Conservation (phyloP, 1,140 invertebrate genomes). For the Melanaphis sacchari region DNA sequence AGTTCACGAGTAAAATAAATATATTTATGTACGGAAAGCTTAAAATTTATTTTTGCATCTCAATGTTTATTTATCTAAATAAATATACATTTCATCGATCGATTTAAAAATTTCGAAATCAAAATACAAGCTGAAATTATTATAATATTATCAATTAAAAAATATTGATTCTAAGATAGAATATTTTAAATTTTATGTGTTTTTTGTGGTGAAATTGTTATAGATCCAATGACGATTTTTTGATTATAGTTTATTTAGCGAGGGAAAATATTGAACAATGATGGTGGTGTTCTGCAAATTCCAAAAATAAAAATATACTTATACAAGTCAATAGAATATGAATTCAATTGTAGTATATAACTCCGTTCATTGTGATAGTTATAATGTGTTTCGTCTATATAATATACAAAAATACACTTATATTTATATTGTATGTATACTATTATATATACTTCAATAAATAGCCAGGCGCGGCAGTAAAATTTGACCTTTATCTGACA, state of each 20-base stretch:
- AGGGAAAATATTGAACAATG: not conserved
- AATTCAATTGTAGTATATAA: not conserved
- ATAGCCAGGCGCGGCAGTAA: not conserved
- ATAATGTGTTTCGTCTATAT: not conserved
- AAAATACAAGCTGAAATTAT: no score
- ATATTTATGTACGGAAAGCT: not conserved
- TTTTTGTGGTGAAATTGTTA: not conserved
- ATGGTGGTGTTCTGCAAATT: not conserved
- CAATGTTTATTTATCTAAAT: not conserved
- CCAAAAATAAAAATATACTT: not conserved
- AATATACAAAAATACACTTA: not conserved
- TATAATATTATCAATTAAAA: no score
- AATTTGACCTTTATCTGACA: constrained; percentile 41
- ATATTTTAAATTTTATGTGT: not conserved
- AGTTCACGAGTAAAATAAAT: no score
- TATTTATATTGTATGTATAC: not conserved
- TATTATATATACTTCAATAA: constrained; percentile 5
- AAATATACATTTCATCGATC: no score
- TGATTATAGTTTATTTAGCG: not conserved
- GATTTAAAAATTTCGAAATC: no score
- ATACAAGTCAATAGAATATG: not conserved
- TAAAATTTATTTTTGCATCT: not conserved
- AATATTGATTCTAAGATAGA: no score
- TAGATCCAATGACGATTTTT: not conserved
- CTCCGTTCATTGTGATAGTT: not conserved